Base-by-base conservation (phyloP, 1,140 invertebrate species). In the Cyphomyrmex costatus region DNA sequence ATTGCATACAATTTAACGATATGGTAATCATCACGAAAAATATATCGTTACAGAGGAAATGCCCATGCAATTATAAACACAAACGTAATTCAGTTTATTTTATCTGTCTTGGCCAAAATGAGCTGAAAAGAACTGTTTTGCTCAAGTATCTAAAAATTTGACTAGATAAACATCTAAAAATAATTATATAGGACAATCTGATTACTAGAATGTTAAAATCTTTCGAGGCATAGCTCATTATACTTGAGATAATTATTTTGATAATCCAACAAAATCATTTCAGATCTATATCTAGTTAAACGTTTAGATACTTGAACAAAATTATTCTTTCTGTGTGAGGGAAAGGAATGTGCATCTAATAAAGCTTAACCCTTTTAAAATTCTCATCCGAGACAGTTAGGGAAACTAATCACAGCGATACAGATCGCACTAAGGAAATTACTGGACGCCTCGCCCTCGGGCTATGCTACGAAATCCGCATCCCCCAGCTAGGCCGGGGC, bases 401-500 rank as follows among this genome's bases (percentile, higher is more conserved):
- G 79, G 79, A 74, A 83, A 83, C 79, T 83, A 83, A 83, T 83
- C 79, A 83, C 79, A 36, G 68, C 79, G 68, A 83, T 83, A 83
- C 27, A 74, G 68, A 83, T 83, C 79, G 66, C 78, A 46, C 66
- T 82, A 82, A 82, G 79, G 68, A 83, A 83, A 83, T 83, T 83
- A 83, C 79, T 24, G 36, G 46, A 53, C 51, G 66, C 27, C 42
- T 82, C 53, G 79, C 68, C 51, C 53, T 83, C 79, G 66, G 66
- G 53, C 70, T 42, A 42, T 83, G 79, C 79, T 42, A 60, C 66
- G 66, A 82, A 73, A 80, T 80, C 16, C 21, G 78, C 70, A 82
- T 82, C 66, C 63, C 65, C 8, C 21, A 16, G 21, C 24, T 14
- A n/a, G 14, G 30, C 46, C 21, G 49, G 51, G 27, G 53, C 79